Evolutionary conservation across 2,113 vertebrate species (phyloP).

Genomic region (Rhizomys pruinosus): DNA sequence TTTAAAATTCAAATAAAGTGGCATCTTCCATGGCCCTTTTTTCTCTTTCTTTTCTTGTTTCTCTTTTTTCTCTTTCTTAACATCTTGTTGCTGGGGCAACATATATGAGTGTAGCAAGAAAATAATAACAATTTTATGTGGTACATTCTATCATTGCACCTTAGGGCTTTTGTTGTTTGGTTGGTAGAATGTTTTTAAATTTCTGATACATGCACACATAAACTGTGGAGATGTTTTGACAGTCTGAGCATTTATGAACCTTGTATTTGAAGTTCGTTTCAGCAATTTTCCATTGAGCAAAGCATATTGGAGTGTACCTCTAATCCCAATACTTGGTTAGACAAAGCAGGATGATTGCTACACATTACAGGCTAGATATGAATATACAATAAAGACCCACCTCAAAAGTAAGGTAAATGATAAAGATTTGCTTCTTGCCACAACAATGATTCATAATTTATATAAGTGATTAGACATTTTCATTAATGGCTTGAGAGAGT

Average conservation of each 20-base stretch:
- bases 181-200: background rate
- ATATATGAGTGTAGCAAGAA: background rate
- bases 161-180: background rate
- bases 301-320: background rate
- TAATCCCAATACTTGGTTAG: background rate
- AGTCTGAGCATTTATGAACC: background rate
- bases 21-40: background rate
- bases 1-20: background rate
- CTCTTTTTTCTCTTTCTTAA: background rate
- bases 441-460: background rate
- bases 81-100: background rate
- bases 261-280: background rate
- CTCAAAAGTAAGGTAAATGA: background rate
- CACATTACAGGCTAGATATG: background rate
- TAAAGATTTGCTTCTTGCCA: background rate
- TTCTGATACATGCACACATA: background rate
- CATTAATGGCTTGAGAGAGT: background rate
- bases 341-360: background rate
- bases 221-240: background rate
- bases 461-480: background rate
- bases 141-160: background rate
- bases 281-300: background rate
- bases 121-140: background rate
- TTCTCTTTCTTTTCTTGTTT: rapidly evolving
- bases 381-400: background rate